These are phyloP conservation scores for Phengaris arion DNA, from an alignment of 2,888 invertebrate species.

Conservation along the genomic window DNA sequence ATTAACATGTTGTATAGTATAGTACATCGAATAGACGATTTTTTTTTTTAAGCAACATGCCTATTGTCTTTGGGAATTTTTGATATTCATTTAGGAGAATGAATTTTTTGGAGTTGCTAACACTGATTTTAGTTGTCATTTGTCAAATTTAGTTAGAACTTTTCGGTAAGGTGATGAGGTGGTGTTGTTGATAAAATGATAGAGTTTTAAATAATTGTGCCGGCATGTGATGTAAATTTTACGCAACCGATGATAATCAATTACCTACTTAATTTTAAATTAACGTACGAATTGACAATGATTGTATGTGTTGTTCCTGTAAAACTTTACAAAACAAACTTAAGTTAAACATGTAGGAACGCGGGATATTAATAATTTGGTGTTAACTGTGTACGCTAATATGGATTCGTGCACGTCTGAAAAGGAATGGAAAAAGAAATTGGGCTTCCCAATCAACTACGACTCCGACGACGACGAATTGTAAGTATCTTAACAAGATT, in stretches of 20 bases:
- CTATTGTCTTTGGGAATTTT: no score
- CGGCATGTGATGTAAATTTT: slow-evolving; percentile 35
- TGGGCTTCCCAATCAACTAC: slow-evolving; percentile 74
- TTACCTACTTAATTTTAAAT: background rate
- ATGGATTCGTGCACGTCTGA: slow-evolving; percentile 60
- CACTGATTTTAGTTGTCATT: background rate
- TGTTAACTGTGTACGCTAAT: slow-evolving; percentile 35
- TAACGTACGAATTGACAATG: background rate
- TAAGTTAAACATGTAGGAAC: slow-evolving; percentile 37
- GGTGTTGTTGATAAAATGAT: slow-evolving; percentile 29
- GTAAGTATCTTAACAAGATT: slow-evolving; percentile 52
- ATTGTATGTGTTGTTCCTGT: background rate
- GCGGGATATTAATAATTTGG: slow-evolving; percentile 33
- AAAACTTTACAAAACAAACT: background rate
- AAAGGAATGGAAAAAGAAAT: slow-evolving; percentile 71
- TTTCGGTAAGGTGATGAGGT: slow-evolving; percentile 35
- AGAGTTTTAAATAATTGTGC: slow-evolving; percentile 28
- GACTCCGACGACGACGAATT: slow-evolving; percentile 72
- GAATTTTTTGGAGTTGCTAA: background rate
- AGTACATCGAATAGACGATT: no score
- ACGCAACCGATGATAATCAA: slow-evolving; percentile 25
- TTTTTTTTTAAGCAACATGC: no score
- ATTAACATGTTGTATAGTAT: no score
- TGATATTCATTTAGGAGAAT: background rate
- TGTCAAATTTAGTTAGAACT: slow-evolving; percentile 33